Percentiles rank a stretch among this genome's conserved stretches.
phyloP scores from a whole-genome alignment of 2,113 vertebrate species.

The Felis catus region F.catus_Fca126_mat1.0 CM031416.1:86757501-86758000 shows the following conservation, averaged over 20 bases:
- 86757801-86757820: constrained; percentile 9
- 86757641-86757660: too few species aligned
- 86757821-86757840: constrained; percentile 29
- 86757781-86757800: neutral
- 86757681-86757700: neutral
- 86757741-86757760: neutral
- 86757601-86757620: too few species aligned
- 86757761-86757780: neutral
- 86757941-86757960: too few species aligned
- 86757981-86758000: too few species aligned
- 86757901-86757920: neutral
- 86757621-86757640: too few species aligned
- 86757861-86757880: neutral
- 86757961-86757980: too few species aligned
- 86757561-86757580: too few species aligned
- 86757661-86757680: too few species aligned
- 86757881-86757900: neutral
- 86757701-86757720: neutral
- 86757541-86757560: too few species aligned
- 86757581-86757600: too few species aligned
- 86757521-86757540: too few species aligned
- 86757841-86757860: neutral
- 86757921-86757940: neutral
- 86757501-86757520: too few species aligned
- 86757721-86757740: neutral